A percentile compares a stretch with the other conserved stretches of the same genome.
Evolutionary conservation across 2,797 vertebrate species (phyloP).

Genomic region (Taenioides sp.): DNA sequence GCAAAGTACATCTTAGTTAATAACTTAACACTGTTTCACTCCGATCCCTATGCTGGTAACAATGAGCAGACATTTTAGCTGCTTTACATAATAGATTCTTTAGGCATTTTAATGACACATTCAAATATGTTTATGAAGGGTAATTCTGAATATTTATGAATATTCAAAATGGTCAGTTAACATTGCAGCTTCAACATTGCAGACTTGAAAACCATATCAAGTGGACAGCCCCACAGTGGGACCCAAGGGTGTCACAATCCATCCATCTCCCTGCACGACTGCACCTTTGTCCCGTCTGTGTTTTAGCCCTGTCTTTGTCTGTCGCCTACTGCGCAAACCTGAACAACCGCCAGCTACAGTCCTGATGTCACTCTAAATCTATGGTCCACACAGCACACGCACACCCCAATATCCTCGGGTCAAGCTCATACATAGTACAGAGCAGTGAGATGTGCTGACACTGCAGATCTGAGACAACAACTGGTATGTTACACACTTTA

Average conservation of each 20-base stretch:
- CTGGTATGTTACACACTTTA: background rate
- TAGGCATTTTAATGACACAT: too few species aligned
- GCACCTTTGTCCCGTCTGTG: background rate
- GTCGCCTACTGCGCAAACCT: slow-evolving; percentile 48
- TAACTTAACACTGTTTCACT: background rate
- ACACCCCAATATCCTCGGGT: slow-evolving; percentile 49
- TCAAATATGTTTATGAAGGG: too few species aligned
- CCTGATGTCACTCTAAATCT: slow-evolving; percentile 69
- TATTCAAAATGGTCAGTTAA: too few species aligned
- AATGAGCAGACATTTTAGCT: slow-evolving; percentile 18
- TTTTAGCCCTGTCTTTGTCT: slow-evolving; percentile 35
- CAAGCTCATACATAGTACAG: slow-evolving; percentile 26
- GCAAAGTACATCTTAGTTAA: background rate
- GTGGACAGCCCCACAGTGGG: slow-evolving; percentile 35
- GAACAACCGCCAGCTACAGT: slow-evolving; percentile 61
- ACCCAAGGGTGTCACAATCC: slow-evolving; percentile 59
- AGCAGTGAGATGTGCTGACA: slow-evolving; percentile 53
- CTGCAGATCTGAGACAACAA: slow-evolving; percentile 57
- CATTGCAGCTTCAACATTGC: slow-evolving; percentile 30
- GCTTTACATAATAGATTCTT: background rate
- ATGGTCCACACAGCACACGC: slow-evolving; percentile 43
- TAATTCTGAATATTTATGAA: too few species aligned
- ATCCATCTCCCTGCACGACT: slow-evolving; percentile 42
- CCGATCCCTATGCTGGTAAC: background rate
- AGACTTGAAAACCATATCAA: slow-evolving; percentile 49